Evolutionary conservation across 2,888 invertebrate genomes (phyloP).

Genomic region (Tortrix viridana): DNA sequence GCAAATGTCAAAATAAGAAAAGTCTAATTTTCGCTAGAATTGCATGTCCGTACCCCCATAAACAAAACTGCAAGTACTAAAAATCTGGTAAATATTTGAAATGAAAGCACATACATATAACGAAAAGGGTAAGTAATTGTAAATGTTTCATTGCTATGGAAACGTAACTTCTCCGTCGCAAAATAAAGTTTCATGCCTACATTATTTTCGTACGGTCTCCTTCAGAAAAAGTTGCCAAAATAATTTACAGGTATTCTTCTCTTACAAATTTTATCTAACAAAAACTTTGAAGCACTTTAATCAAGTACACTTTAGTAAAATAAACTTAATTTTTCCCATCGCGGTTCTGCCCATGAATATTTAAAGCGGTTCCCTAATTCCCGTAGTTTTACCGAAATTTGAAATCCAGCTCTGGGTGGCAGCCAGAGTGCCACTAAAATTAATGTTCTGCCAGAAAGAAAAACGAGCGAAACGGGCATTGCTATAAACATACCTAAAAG

Average conservation of each 20-base stretch:
- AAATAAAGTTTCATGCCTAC: too few relatives aligned
- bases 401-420: conserved; percentile 68
- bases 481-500: conserved; percentile 48
- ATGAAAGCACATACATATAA: too few relatives aligned
- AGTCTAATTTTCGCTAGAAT: too few relatives aligned
- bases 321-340: conserved; percentile 34
- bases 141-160: too few relatives aligned
- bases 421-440: conserved; percentile 78
- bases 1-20: too few relatives aligned
- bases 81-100: too few relatives aligned
- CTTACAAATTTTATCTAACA: neutral
- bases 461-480: conserved; percentile 72
- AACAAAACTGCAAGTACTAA: too few relatives aligned
- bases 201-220: neutral
- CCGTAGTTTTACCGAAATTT: conserved; percentile 72
- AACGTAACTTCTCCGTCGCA: too few relatives aligned
- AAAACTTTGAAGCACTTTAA: conserved; percentile 4
- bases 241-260: neutral
- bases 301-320: conserved; percentile 12
- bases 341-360: conserved; percentile 51
- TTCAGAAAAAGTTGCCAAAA: neutral
- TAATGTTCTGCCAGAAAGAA: conserved; percentile 82
- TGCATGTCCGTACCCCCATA: too few relatives aligned
- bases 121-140: too few relatives aligned
- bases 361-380: conserved; percentile 59